Conservation (phyloP, 2,888 invertebrate genomes). For the Palloptera scutellata region DNA sequence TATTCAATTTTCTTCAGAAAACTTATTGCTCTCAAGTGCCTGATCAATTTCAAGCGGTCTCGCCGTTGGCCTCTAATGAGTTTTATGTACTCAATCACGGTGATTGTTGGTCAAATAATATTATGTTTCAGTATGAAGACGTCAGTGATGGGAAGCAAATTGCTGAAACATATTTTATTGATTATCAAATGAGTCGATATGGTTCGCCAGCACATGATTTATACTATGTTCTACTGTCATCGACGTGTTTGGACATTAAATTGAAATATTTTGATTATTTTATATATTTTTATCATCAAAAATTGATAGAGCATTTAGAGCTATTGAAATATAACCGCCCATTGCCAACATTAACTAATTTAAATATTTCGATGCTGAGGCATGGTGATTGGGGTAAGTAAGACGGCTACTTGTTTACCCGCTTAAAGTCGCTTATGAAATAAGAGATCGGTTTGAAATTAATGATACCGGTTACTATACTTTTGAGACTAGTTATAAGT, state of each 20-base stretch:
- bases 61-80: constrained; percentile 39
- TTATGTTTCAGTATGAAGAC: constrained; percentile 54
- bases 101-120: constrained; percentile 61
- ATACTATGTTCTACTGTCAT: constrained; percentile 53
- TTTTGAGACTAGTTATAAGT: no score
- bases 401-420: background rate
- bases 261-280: constrained; percentile 57
- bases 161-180: constrained; percentile 51
- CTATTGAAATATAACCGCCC: constrained; percentile 49
- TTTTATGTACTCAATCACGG: constrained; percentile 56
- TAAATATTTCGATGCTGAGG: constrained; percentile 50
- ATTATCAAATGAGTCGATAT: constrained; percentile 55
- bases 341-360: constrained; percentile 51
- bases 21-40: constrained; percentile 27
- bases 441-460: no score
- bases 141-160: constrained; percentile 43
- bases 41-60: constrained; percentile 27
- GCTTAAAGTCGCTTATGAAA: background rate
- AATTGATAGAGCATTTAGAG: constrained; percentile 49
- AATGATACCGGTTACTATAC: no score
- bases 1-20: constrained; percentile 13
- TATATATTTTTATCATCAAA: constrained; percentile 54
- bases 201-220: constrained; percentile 56
- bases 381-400: constrained; percentile 50
- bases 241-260: constrained; percentile 52